A percentile compares a stretch with the other conserved stretches of the same genome.
Evolutionary conservation across 92 coral and sea anemone genomes (phyloP).

Genomic region (Diadumene lineata): DNA sequence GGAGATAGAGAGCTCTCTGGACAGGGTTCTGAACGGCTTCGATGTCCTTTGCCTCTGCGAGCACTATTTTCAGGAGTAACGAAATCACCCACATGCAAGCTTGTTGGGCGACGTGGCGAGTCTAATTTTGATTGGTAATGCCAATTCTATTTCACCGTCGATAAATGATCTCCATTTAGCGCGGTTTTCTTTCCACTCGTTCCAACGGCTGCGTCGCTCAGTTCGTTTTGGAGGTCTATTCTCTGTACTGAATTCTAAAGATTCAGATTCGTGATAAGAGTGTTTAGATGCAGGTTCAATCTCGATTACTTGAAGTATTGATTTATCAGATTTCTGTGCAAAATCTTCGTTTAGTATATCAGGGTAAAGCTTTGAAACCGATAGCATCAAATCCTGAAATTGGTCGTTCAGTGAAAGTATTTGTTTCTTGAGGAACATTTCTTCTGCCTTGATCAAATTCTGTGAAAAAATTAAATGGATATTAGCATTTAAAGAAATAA

Average conservation of each 20-base stretch:
- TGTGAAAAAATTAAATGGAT: slow-evolving; percentile 2
- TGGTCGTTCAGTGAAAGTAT: slow-evolving; percentile 64
- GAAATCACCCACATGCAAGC: slow-evolving; percentile 16
- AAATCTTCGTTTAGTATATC: slow-evolving; percentile 56
- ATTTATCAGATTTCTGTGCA: slow-evolving; percentile 29
- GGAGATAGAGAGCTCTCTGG: background rate
- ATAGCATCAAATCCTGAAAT: slow-evolving; percentile 60
- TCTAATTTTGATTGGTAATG: slow-evolving; percentile 4
- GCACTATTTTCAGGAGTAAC: background rate
- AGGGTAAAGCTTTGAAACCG: slow-evolving; percentile 66
- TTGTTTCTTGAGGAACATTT: slow-evolving; percentile 61
- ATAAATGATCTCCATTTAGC: slow-evolving; percentile 12
- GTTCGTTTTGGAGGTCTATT: background rate
- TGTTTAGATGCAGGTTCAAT: background rate
- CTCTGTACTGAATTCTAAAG: background rate
- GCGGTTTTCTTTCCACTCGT: slow-evolving; percentile 27
- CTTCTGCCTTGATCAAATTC: slow-evolving; percentile 56
- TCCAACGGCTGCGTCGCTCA: slow-evolving; percentile 22
- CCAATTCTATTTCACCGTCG: slow-evolving; percentile 9
- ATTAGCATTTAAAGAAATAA: too few relatives aligned
- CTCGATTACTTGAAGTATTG: background rate
- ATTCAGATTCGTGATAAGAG: background rate
- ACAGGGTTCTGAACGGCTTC: background rate
- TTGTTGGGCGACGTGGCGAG: slow-evolving; percentile 5
- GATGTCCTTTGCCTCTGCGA: background rate